phyloP scores from a whole-genome alignment of 2,113 vertebrate species.

The Oncorhynchus clarkii region DNA sequence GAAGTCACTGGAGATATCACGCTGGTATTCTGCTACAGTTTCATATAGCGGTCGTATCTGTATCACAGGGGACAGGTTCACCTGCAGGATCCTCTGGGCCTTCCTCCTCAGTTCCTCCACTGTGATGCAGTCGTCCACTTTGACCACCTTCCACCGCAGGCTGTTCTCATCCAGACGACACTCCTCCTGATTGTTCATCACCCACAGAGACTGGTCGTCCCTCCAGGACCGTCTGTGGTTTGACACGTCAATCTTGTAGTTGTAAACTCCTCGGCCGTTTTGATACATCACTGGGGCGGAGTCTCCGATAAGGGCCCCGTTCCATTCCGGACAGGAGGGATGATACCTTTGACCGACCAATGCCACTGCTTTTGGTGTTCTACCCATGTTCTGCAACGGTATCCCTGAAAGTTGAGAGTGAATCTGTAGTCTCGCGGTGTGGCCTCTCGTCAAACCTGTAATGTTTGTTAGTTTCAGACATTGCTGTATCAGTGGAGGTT shows the following conservation, averaged over 20 bases:
- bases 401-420: slow-evolving; percentile 47
- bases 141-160: slow-evolving; percentile 76
- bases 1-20: not conserved
- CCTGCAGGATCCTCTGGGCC: slow-evolving; percentile 80
- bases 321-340: slow-evolving; percentile 47
- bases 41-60: slow-evolving; percentile 74
- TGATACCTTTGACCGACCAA: slow-evolving; percentile 36
- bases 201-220: slow-evolving; percentile 37
- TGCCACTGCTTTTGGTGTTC: slow-evolving; percentile 53
- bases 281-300: slow-evolving; percentile 58
- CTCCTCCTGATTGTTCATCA: slow-evolving; percentile 49
- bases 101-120: slow-evolving; percentile 80
- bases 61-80: slow-evolving; percentile 84
- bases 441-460: slow-evolving; percentile 51
- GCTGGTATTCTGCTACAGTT: not conserved
- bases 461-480: slow-evolving; percentile 60
- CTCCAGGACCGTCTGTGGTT: not conserved
- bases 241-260: slow-evolving; percentile 57
- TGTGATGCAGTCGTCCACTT: slow-evolving; percentile 75
- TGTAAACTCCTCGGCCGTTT: slow-evolving; percentile 63
- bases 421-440: slow-evolving; percentile 39
- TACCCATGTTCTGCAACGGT: slow-evolving; percentile 36
- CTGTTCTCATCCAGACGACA: slow-evolving; percentile 51
- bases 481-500: slow-evolving; percentile 32
- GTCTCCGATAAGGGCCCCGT: slow-evolving; percentile 48